These are phyloP conservation scores for Poecilobothrus nobilitatus DNA, from an alignment of 2,888 invertebrate genomes.

Conservation along the genomic window DNA sequence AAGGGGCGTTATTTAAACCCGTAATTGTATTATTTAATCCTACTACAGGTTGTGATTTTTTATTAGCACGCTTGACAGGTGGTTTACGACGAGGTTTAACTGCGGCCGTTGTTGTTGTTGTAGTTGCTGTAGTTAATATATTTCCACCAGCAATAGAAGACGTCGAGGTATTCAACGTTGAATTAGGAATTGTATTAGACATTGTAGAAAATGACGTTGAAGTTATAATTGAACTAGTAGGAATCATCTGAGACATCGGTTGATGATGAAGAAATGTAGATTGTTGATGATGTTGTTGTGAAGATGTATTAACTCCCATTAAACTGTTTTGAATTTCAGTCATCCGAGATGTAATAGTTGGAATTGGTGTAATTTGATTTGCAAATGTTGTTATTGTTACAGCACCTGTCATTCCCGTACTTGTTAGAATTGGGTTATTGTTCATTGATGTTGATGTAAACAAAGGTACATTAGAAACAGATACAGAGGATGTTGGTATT, in stretches of 20 bases:
- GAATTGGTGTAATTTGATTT: slow-evolving; percentile 19
- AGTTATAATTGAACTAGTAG: background rate
- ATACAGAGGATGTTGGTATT: slow-evolving; percentile 9
- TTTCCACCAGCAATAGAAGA: slow-evolving; percentile 16
- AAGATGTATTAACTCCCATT: slow-evolving; percentile 23
- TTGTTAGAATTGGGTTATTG: background rate
- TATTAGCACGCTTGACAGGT: slow-evolving; percentile 37
- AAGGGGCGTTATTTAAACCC: slow-evolving; percentile 14
- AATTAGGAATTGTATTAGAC: background rate
- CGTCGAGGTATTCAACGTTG: slow-evolving; percentile 10
- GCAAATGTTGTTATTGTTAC: slow-evolving; percentile 19
- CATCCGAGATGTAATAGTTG: slow-evolving; percentile 27
- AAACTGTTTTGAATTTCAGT: slow-evolving; percentile 28
- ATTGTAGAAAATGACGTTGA: background rate
- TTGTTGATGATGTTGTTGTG: slow-evolving; percentile 10
- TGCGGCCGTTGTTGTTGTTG: slow-evolving; percentile 32
- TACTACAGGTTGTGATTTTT: slow-evolving; percentile 34
- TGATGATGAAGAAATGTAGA: slow-evolving; percentile 13
- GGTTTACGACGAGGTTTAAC: slow-evolving; percentile 41
- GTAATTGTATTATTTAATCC: slow-evolving; percentile 17
- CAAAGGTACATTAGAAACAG: background rate
- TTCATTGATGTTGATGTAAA: background rate
- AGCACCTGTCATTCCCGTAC: background rate
- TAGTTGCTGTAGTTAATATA: slow-evolving; percentile 18
- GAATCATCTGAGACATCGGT: slow-evolving; percentile 11